Conservation (phyloP, 2,888 invertebrate genomes). For the Ditylenchus weischeri region DNA sequence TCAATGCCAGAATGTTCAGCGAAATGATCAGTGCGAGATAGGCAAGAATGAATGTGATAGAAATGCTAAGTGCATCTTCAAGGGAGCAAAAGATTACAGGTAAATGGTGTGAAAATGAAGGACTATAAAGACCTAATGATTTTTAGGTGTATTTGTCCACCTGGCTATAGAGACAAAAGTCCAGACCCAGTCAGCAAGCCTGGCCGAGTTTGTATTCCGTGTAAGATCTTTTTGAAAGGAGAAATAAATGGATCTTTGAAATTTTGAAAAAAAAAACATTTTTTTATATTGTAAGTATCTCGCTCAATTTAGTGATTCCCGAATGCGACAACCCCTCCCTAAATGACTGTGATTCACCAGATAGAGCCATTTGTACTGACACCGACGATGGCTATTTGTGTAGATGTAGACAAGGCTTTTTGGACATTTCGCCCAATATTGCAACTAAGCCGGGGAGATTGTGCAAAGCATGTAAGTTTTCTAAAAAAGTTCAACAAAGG, state of each 20-base stretch:
- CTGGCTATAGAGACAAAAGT: constrained; percentile 46
- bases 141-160: constrained; percentile 53
- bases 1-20: constrained; percentile 47
- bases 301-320: constrained; percentile 33
- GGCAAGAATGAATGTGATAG: constrained; percentile 57
- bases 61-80: constrained; percentile 52
- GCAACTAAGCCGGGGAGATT: constrained; percentile 52
- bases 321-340: constrained; percentile 48
- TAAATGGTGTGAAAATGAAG: constrained; percentile 11
- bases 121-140: constrained; percentile 21
- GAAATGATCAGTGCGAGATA: constrained; percentile 49
- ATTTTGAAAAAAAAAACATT: too few species aligned
- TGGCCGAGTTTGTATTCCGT: constrained; percentile 43
- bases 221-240: constrained; percentile 17
- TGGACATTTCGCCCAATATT: constrained; percentile 56
- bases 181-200: constrained; percentile 39
- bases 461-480: constrained; percentile 51
- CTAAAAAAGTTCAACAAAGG: background rate
- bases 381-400: constrained; percentile 45
- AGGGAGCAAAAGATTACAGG: constrained; percentile 8
- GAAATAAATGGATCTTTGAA: too few species aligned
- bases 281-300: too few species aligned
- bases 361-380: constrained; percentile 42
- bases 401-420: constrained; percentile 45
- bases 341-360: constrained; percentile 48